Base-by-base conservation (phyloP, 2,113 vertebrate genomes). In the Erythrocercus mccallii region DNA sequence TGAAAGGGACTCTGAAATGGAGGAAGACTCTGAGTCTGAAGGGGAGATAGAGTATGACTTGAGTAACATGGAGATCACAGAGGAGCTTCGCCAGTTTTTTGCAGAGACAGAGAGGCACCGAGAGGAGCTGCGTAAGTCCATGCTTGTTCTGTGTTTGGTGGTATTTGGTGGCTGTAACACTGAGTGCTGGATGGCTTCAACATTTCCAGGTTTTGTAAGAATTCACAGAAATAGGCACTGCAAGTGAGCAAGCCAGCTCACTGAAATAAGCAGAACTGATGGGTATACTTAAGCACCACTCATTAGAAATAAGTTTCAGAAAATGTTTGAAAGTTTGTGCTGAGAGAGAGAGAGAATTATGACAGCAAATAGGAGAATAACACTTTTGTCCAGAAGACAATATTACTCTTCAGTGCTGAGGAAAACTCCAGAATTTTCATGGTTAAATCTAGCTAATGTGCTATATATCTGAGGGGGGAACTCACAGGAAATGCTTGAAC, bases 51-150 rank as follows among this genome's bases (percentile, higher is more conserved):
- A 99, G 53, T 99, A 98, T 25, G 99, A 99, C 31, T 92, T 99
- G 92, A 99, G 98, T 97, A 98, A 99, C 96, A 99, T 99, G 99
- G 99, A 99, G 89, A 99, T 99, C 97, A 99, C 98, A 0, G 98
- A 99, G 31, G 99, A 99, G 92, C 98, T 99, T 27, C 98, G 99
- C 21, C 97, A 99, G 94, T 99, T 98, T 96, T 99, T 99, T 58
- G 99, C 98, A 21, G 97, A 99, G 93, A 99, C 99, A 0, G 99
- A 99, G 93, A 97, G 91, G 40, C 99, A 99, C 97, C 93, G 92
- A 81, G 98, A 99, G 56, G 99, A 99, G 54, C 97, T 99, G 33
- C 98, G 99, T 99, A 97, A 98, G 99, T 98, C 56, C 7, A 0
- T 33, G 12, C 31, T 62, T 76, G 14, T 72, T 50, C 40, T 66